Base-by-base conservation (phyloP, 30 jellyfish, hydroid and myxozoan species). In the Pelagia noctiluca region DNA sequence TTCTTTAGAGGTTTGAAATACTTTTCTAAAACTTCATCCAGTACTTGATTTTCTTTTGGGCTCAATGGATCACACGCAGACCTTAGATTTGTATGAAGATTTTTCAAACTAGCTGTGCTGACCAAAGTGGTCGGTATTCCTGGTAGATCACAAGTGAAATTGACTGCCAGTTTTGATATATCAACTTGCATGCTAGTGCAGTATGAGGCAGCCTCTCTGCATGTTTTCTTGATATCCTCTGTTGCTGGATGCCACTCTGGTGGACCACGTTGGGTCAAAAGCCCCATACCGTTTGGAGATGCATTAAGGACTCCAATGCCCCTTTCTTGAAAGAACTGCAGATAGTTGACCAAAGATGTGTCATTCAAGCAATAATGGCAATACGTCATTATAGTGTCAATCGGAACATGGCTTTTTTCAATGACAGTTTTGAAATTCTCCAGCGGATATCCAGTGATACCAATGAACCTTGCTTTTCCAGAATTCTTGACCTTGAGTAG, bases 171-270 rank as follows among this genome's bases (percentile, higher is more conserved):
- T 50, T 63, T 88, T 18, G 97, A 80, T 3, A 88, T 88, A 38
- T 88, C 97, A 22, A 88, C 97, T n/a, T n/a, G n/a, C n/a, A n/a
- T n/a, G n/a, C n/a, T n/a, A n/a, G n/a, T n/a, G n/a, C 95, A 82
- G 53, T 81, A 89, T 26, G 28, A 48, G 26, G 95, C 88, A 3
- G 97, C 97, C 29, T 75, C 48, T 33, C 50, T 75, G 79, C 91
- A 89, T 8, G 52, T 78, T 1, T 83, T 35, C 28, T 82, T 89
- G 69, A 89, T 73, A 19, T 82, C 87, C 25, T 89, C 87, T 3
- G 87, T 42, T 1, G 98, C 98, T 1, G 96, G 96, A 63, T 91
- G 98, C 98, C 98, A 91, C 42, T 60, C 63, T 24, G 98, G 95
- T 30, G 98, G 95, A 0, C 98, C 98, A 1, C 88, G 63, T 4